Evolutionary conservation across 1,140 invertebrate species (phyloP).

Genomic region (Drosophila gunungcola): DNA sequence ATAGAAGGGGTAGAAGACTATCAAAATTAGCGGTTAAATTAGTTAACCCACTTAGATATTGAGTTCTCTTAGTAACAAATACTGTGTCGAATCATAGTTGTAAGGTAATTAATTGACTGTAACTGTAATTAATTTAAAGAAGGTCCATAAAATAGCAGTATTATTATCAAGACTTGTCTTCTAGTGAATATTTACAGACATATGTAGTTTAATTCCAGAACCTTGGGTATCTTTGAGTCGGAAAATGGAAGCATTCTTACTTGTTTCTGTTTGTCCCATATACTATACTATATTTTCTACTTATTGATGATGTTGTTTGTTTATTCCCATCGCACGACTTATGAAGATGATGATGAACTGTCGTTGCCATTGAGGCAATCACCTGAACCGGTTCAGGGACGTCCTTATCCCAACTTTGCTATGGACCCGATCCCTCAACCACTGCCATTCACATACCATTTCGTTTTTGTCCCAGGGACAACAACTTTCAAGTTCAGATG

Average conservation of each 20-base stretch:
- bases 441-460: constrained; percentile 18
- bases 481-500: constrained; percentile 79
- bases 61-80: constrained; percentile 22
- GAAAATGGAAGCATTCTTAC: constrained; percentile 8
- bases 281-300: constrained; percentile 33
- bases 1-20: not conserved
- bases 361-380: constrained; percentile 48
- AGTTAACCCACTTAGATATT: constrained; percentile 2
- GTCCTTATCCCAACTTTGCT: constrained; percentile 20
- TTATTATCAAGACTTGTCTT: too few relatives aligned
- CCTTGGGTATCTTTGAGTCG: constrained; percentile 32
- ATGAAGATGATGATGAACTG: constrained; percentile 45
- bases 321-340: constrained; percentile 29
- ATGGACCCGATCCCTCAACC: too few relatives aligned
- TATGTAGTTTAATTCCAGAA: not conserved
- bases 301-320: constrained; percentile 52
- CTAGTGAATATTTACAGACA: too few relatives aligned
- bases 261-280: constrained; percentile 52
- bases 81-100: not conserved
- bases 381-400: constrained; percentile 77
- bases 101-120: too few relatives aligned
- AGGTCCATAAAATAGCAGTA: too few relatives aligned
- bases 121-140: too few relatives aligned
- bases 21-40: not conserved
- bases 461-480: constrained; percentile 54